Evolutionary conservation across 2,888 invertebrate species (phyloP).

Genomic region (Xestoiulus laeticollis): DNA sequence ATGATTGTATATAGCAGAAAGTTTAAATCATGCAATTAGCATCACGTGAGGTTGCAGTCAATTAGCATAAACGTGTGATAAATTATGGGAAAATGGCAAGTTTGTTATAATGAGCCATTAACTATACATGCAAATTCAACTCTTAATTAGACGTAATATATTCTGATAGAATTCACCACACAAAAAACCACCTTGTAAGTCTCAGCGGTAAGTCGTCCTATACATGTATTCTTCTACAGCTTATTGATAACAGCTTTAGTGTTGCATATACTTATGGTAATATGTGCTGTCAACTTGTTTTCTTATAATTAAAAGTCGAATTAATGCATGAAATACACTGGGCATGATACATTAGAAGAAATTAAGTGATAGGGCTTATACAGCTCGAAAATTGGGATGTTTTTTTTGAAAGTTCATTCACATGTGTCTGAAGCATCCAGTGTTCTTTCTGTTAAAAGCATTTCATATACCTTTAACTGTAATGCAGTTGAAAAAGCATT

Average conservation of each 20-base stretch:
- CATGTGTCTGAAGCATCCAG: neutral
- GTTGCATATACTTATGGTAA: too few species aligned
- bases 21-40: neutral
- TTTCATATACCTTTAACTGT: conserved; percentile 32
- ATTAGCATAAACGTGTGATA: conserved; percentile 5
- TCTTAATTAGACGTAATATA: neutral
- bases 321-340: too few species aligned
- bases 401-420: neutral
- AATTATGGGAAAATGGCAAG: conserved; percentile 4
- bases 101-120: neutral
- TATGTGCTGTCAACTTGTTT: too few species aligned
- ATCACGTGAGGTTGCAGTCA: neutral
- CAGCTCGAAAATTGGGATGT: neutral
- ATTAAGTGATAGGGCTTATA: too few species aligned
- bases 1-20: neutral
- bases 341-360: too few species aligned
- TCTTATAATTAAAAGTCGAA: too few species aligned
- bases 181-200: neutral
- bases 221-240: too few species aligned
- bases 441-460: conserved; percentile 34
- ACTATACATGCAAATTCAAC: neutral
- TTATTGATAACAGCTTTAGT: too few species aligned
- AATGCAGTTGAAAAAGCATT: conserved; percentile 43
- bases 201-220: too few species aligned
- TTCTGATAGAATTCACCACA: neutral